phyloP scores from a whole-genome alignment of 2,113 vertebrate species.

The Equus quagga region DNA sequence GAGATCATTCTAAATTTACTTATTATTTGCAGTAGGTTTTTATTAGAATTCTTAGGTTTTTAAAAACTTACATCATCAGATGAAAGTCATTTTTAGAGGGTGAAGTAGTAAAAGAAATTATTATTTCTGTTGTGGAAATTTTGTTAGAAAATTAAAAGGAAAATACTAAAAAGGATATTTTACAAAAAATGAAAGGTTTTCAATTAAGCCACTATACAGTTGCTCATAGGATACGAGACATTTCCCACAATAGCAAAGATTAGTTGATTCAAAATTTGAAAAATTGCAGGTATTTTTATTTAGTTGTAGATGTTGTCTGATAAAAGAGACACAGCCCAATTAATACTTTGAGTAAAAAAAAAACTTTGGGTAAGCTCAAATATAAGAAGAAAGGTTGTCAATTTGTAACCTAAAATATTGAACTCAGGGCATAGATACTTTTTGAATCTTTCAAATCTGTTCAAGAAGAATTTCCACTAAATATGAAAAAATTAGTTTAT shows the following conservation, averaged over 20 bases:
- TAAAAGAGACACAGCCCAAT: not conserved
- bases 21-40: not conserved
- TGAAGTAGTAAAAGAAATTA: not conserved
- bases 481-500: constrained; percentile 1
- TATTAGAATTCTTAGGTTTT: not conserved
- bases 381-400: not conserved
- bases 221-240: not conserved
- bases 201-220: not conserved
- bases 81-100: not conserved
- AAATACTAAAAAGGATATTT: not conserved
- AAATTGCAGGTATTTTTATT: not conserved
- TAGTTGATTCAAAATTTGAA: not conserved
- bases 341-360: not conserved
- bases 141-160: constrained; percentile 3
- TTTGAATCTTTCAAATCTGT: not conserved
- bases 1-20: not conserved
- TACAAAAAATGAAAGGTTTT: not conserved
- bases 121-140: not conserved
- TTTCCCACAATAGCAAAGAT: not conserved
- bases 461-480: not conserved
- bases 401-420: not conserved
- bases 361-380: not conserved
- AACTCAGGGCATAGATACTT: not conserved
- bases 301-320: not conserved
- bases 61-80: not conserved